Evolutionary conservation across 2,113 vertebrate genomes (phyloP), one percentile per base, ranked within the genome.

Genomic region (Psittacara wagleri): DNA sequence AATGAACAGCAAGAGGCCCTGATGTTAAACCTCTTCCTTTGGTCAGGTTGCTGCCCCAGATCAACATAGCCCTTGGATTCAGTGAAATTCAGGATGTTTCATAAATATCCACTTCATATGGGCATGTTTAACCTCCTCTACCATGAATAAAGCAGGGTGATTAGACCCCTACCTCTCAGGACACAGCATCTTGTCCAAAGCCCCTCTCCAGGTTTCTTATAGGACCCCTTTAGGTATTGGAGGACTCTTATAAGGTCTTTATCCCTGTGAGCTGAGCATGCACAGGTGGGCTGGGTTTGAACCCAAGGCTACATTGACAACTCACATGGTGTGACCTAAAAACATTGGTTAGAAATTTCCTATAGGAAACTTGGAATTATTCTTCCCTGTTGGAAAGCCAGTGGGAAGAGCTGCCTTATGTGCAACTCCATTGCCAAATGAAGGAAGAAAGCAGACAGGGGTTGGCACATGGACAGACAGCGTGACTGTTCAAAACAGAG

Each of bases 401-500:
- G 9, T 5, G 27, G 44, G 14, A 61, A 16, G 55, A 48, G 33
- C 78, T 86, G 57, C 18, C 19, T 23, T 14, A 13, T 13, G 27
- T 16, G 83, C 52, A 86, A 82, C 59, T 77, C 66, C 15, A 1
- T 2, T 48, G 54, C 49, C 62, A 62, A 62, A 55, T 2, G 63
- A 29, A n/a, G 39, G 52, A 51, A 44, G 83, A 9, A 43, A 43
- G 59, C 4, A 3, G 54, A 31, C 7, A 25, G n/a, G 67, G 63
- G 35, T 6, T 37, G 13, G 59, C 66, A 80, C 51, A 7, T 3
- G 43, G 37, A 6, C 6, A 44, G n/a, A 39, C 64, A 79, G 86
- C 54, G 43, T 15, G 67, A 87, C 46, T 95, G 91, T 48, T 92
- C 44, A 4, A 74, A 94, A 37, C 33, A 43, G 59, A 82, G 57